A percentile compares a stretch with the other conserved stretches of the same genome.
These are phyloP conservation scores for Crocallis elinguaria DNA, from an alignment of 2,888 invertebrate species.

Conservation along the genomic window DNA sequence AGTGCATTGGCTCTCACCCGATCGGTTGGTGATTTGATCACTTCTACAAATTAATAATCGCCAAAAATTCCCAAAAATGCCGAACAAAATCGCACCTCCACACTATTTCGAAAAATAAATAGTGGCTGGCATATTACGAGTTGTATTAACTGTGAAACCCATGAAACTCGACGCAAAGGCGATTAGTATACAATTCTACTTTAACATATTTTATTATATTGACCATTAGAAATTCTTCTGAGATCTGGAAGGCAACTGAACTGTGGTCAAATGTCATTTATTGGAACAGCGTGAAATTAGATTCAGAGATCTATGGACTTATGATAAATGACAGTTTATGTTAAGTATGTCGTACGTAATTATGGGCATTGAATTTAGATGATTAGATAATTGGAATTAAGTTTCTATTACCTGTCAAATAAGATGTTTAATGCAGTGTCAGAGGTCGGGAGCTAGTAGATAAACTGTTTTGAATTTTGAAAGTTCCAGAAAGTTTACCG, in stretches of 20 bases:
- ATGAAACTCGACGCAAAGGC: slow-evolving; percentile 25
- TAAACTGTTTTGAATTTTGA: no score
- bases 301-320: slow-evolving; percentile 1
- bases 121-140: slow-evolving; percentile 1
- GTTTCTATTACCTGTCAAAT: no score
- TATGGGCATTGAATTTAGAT: not conserved
- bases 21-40: no score
- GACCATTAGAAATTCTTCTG: slow-evolving; percentile 21
- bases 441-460: no score
- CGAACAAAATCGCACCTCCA: slow-evolving; percentile 4
- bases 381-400: no score
- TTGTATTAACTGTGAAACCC: slow-evolving; percentile 19
- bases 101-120: not conserved
- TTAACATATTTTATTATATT: slow-evolving; percentile 14
- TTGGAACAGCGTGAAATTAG: slow-evolving; percentile 12
- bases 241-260: slow-evolving; percentile 14
- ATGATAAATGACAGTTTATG: not conserved
- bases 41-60: no score
- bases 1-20: no score
- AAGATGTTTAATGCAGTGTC: no score
- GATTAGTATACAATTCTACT: slow-evolving; percentile 18
- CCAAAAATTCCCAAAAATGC: not conserved
- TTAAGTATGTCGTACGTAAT: not conserved
- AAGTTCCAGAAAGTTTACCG: no score
- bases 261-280: slow-evolving; percentile 8